Base-by-base conservation (phyloP, 2,113 vertebrate genomes). In the Neogobius melanostomus region DNA sequence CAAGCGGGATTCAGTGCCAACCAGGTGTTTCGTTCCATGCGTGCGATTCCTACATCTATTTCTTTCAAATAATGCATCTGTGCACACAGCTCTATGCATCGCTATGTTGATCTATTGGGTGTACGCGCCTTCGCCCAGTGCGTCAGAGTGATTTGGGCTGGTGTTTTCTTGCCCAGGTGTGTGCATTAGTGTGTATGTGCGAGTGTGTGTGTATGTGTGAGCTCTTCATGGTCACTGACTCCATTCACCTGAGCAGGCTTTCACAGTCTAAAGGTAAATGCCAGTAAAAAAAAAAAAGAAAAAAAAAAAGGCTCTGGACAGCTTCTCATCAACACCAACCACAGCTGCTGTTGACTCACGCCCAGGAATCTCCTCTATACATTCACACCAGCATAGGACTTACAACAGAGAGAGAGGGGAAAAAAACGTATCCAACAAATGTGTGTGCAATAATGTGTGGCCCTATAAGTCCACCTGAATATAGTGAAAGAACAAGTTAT, bases 261-360 rank as follows among this genome's bases (percentile, higher is more conserved):
- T 87, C 84, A 90, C 80, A 88, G 86, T 88, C 82, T 77, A 59
- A 59, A 59, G 56, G 17, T 59, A 59, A 36, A 59, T 78, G 78
- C 77, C 63, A 1, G 60, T 72, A 68, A 50, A 68, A 36, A 36
- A 36, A 36, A 36, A 36, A 36, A 36, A n/a, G n/a, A n/a, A n/a
- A 36, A 36, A 36, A 5, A 36, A 86, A 81, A 82, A 70, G 82
- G 68, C 77, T 79, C 82, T 80, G 80, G 84, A 86, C 85, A 85
- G 86, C 76, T 80, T 82, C 76, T 80, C 80, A 80, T 86, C 90
- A 85, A 85, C 88, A 81, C 81, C 74, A 71, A 68, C 78, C 88
- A 65, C 90, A 91, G 87, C 87, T 91, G 89, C 76, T 90, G 84
- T 86, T 90, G 88, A 90, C 85, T 90, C 83, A 91, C 84, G 80